Conservation (phyloP, 1,140 invertebrate genomes). For the Pseudomyrmex sp. region DNA sequence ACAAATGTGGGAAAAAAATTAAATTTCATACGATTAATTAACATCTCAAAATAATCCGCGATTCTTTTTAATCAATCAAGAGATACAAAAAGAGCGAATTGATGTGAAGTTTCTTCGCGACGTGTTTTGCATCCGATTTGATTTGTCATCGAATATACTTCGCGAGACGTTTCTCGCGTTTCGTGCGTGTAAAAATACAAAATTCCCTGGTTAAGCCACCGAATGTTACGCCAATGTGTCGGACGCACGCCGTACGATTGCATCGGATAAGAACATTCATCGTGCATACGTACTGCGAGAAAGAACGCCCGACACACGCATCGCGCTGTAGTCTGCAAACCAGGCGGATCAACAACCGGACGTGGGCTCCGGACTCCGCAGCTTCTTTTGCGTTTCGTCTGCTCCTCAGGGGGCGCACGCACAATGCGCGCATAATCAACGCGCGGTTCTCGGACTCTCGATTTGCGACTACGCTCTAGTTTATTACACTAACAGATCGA, state of each 20-base stretch:
- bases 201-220: background rate
- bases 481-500: background rate
- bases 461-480: background rate
- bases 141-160: background rate
- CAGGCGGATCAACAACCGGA: constrained; percentile 69
- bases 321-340: constrained; percentile 51
- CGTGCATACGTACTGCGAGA: constrained; percentile 40
- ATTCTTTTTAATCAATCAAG: background rate
- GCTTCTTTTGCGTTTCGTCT: constrained; percentile 62
- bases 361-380: constrained; percentile 32
- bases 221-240: constrained; percentile 58
- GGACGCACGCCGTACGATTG: constrained; percentile 37
- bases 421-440: constrained; percentile 9
- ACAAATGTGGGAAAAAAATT: too few species aligned
- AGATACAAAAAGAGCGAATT: background rate
- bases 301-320: constrained; percentile 51
- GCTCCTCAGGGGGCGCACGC: constrained; percentile 15
- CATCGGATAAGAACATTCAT: constrained; percentile 64
- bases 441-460: background rate
- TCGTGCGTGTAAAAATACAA: background rate
- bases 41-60: too few species aligned
- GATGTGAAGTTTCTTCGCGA: background rate
- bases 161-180: background rate
- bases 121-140: background rate
- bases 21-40: too few species aligned